These are phyloP conservation scores for Galaxea fascicularis DNA, from an alignment of 92 coral and sea anemone species.

Conservation along the genomic window DNA sequence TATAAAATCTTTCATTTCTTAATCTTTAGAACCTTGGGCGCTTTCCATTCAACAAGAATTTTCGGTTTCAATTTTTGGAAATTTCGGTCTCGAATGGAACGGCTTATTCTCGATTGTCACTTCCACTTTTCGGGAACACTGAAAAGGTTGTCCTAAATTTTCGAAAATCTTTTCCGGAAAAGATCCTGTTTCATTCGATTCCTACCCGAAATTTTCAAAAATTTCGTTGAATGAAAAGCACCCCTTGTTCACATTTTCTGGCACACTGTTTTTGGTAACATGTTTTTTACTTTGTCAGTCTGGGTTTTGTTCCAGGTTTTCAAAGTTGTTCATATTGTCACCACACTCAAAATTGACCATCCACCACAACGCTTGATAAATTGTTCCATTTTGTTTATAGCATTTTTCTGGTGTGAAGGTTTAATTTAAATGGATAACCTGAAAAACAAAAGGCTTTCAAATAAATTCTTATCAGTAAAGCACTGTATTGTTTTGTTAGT, in stretches of 20 bases:
- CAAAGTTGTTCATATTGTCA: constrained; percentile 15
- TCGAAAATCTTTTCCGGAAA: too few relatives aligned
- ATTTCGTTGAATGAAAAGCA: too few relatives aligned
- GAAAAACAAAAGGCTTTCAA: constrained; percentile 28
- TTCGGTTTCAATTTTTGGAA: too few relatives aligned
- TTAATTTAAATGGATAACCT: constrained; percentile 15
- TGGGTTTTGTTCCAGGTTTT: constrained; percentile 14
- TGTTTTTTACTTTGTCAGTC: neutral
- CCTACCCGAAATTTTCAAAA: too few relatives aligned
- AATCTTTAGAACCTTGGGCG: too few relatives aligned
- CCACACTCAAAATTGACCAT: constrained; percentile 18
- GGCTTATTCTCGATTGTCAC: too few relatives aligned
- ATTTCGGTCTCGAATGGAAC: too few relatives aligned
- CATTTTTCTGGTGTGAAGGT: constrained; percentile 45
- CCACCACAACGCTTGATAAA: constrained; percentile 28
- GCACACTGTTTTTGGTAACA: neutral
- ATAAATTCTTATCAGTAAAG: constrained; percentile 34
- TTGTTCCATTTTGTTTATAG: constrained; percentile 37
- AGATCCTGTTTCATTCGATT: too few relatives aligned
- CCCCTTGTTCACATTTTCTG: neutral
- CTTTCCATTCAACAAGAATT: too few relatives aligned
- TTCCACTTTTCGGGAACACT: too few relatives aligned
- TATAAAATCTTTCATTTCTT: neutral
- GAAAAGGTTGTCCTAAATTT: too few relatives aligned
- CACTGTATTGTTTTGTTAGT: neutral